Conservation (phyloP, 2,797 vertebrate species). For the Poeciliopsis turneri region DNA sequence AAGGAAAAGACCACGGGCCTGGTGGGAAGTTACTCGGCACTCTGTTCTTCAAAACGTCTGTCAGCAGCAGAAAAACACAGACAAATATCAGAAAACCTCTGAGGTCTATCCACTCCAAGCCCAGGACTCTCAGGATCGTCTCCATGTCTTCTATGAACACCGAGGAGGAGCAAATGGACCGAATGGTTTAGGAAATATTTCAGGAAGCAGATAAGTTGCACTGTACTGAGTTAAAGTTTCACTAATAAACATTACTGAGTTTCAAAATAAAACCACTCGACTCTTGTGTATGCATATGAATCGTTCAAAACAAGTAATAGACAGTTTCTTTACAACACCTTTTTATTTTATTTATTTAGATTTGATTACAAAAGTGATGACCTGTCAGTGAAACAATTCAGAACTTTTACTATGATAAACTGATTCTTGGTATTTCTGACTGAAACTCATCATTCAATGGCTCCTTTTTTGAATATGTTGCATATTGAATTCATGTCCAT, state of each 20-base stretch:
- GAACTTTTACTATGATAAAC: too few relatives aligned
- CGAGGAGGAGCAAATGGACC: too few relatives aligned
- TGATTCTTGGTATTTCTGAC: too few relatives aligned
- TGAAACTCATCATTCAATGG: too few relatives aligned
- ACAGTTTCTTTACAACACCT: background rate
- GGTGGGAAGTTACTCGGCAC: constrained; percentile 77
- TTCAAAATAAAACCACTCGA: background rate
- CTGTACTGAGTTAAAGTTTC: background rate
- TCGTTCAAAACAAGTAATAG: background rate
- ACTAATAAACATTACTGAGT: background rate
- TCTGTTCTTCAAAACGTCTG: constrained; percentile 68
- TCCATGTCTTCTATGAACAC: constrained; percentile 19
- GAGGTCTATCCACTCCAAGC: constrained; percentile 60
- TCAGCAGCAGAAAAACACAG: constrained; percentile 60
- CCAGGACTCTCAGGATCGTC: background rate
- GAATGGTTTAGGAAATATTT: background rate
- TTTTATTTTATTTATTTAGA: background rate
- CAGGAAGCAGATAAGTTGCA: background rate
- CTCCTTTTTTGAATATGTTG: too few relatives aligned
- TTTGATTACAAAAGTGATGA: background rate
- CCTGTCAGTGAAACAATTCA: too few relatives aligned
- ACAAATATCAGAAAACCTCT: constrained; percentile 59
- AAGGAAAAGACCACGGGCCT: constrained; percentile 73
- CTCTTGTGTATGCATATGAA: background rate
- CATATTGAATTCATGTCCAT: too few relatives aligned